Conservation (phyloP, 1,140 invertebrate genomes). For the Rhopalosiphum maidis region DNA sequence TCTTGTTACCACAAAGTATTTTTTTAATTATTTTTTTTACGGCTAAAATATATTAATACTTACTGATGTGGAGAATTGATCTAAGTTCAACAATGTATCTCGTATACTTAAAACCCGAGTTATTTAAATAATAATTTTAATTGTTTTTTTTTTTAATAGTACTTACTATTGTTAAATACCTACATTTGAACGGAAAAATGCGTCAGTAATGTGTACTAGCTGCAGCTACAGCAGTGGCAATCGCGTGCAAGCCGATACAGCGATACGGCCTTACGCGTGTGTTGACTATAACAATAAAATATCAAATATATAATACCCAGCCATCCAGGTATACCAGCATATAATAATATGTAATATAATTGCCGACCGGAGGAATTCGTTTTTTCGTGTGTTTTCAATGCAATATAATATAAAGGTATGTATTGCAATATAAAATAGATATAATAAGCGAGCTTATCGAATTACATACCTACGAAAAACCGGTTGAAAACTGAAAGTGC, state of each 20-base stretch:
- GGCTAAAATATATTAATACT: too few species aligned
- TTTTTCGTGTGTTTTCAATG: not conserved
- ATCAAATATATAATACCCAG: not conserved
- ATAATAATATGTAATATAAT: not conserved
- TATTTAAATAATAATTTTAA: too few species aligned
- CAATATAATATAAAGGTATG: not conserved
- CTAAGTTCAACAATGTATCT: too few species aligned
- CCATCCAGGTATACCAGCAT: not conserved
- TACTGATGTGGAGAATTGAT: too few species aligned
- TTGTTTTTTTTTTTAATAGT: too few species aligned
- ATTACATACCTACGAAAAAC: conserved; percentile 29
- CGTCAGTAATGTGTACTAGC: too few species aligned
- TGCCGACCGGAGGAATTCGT: not conserved
- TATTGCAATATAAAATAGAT: not conserved
- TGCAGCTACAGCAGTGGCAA: not conserved
- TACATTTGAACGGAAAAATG: too few species aligned
- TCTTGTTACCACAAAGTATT: too few species aligned
- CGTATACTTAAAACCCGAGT: too few species aligned
- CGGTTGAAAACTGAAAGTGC: conserved; percentile 57
- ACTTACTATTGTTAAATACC: too few species aligned
- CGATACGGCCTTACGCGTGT: not conserved
- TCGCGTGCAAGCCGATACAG: not conserved
- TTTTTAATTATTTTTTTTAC: too few species aligned
- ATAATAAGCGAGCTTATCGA: not conserved
- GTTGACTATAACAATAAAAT: not conserved